Conservation (phyloP, 2,113 vertebrate genomes). For the Pteruthius melanotis region DNA sequence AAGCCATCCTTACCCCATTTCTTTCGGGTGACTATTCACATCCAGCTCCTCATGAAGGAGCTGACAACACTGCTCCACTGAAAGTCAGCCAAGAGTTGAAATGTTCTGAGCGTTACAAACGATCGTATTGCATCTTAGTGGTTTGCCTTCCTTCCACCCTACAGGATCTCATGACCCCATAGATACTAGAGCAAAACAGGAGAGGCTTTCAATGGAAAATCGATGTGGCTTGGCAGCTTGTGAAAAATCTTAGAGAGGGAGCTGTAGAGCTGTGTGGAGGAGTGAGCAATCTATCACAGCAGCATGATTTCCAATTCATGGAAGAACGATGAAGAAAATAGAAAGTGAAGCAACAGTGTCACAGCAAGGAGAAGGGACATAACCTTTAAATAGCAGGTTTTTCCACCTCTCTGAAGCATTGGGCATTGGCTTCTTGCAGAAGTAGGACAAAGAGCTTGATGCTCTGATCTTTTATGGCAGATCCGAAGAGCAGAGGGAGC, state of each 20-base stretch:
- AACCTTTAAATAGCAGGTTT: background rate
- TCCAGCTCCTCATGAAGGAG: background rate
- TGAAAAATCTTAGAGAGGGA: background rate
- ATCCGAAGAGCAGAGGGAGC: background rate
- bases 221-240: slow-evolving; percentile 10
- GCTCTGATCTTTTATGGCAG: slow-evolving; percentile 26
- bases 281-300: background rate
- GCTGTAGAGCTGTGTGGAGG: background rate
- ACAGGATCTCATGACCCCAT: background rate
- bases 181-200: background rate
- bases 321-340: background rate
- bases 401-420: background rate
- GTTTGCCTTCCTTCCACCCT: background rate
- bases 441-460: slow-evolving; percentile 11
- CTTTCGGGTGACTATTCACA: background rate
- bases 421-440: background rate
- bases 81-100: background rate
- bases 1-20: background rate
- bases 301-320: background rate
- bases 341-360: background rate
- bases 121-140: background rate
- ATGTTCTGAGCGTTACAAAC: background rate
- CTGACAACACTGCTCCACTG: background rate
- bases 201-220: slow-evolving; percentile 18
- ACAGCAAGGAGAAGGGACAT: background rate